Evolutionary conservation across 2,797 vertebrate genomes (phyloP).

Genomic region (Chaetophractus vellerosus): DNA sequence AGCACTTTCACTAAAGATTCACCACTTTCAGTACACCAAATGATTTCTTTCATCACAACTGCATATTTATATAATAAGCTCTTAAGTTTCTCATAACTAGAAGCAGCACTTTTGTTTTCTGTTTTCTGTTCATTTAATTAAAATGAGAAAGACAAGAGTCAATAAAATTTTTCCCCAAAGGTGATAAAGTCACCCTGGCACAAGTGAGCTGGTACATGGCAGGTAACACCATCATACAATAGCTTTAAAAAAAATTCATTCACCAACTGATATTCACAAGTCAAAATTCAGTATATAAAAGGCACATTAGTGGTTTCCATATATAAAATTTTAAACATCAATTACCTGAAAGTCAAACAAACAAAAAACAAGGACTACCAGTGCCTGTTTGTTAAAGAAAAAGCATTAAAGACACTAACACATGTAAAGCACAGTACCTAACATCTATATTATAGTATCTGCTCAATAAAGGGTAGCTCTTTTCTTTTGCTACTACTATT

Average conservation of each 20-base stretch:
- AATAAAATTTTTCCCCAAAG: conserved; percentile 31
- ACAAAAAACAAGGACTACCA: not conserved
- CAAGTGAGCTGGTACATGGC: not conserved
- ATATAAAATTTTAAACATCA: not conserved
- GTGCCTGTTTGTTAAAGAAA: too few relatives aligned
- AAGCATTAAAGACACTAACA: not conserved
- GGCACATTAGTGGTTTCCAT: not conserved
- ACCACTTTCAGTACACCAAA: conserved; percentile 25
- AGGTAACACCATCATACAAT: not conserved
- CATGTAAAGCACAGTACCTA: not conserved
- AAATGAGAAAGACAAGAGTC: conserved; percentile 29
- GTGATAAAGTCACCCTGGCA: not conserved
- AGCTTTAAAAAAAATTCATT: not conserved
- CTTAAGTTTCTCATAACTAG: not conserved
- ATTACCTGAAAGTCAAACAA: conserved; percentile 22
- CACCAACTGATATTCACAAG: not conserved
- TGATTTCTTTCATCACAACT: not conserved
- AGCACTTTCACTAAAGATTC: conserved; percentile 49
- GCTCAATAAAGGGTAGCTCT: not conserved
- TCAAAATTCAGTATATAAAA: conserved; percentile 20
- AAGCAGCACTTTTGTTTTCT: conserved; percentile 1
- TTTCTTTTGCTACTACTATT: conserved; percentile 7
- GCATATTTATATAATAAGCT: not conserved
- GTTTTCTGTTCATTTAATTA: conserved; percentile 23
- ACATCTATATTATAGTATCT: not conserved